A percentile compares a stretch with the other conserved stretches of the same genome.
Conservation (phyloP, 2,888 invertebrate species). For the Amorpha juglandis region DNA sequence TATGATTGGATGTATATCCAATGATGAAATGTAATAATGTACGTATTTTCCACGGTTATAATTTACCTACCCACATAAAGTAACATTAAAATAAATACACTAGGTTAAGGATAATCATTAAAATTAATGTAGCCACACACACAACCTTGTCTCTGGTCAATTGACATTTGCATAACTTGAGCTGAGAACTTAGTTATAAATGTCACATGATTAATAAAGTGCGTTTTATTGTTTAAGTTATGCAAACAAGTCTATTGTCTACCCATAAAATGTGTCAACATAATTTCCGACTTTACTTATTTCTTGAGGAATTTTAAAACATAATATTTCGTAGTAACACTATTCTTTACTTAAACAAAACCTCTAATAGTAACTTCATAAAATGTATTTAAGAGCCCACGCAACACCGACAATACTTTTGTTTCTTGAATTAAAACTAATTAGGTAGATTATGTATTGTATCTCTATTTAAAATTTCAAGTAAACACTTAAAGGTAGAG, state of each 20-base stretch:
- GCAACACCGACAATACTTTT: too few relatives aligned
- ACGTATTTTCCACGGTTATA: not conserved
- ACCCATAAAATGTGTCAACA: not conserved
- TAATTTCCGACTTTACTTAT: not conserved
- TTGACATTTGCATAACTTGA: slow-evolving; percentile 10
- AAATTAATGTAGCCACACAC: not conserved
- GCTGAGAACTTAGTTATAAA: not conserved
- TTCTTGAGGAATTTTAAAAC: not conserved
- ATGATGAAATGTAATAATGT: too few relatives aligned
- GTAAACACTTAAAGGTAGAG: too few relatives aligned
- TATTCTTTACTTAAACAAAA: too few relatives aligned
- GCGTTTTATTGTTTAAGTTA: slow-evolving; percentile 9
- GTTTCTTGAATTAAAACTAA: too few relatives aligned
- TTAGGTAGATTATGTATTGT: too few relatives aligned
- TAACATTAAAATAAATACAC: slow-evolving; percentile 1
- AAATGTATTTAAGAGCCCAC: too few relatives aligned
- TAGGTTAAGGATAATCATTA: slow-evolving; percentile 1
- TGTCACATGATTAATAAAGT: slow-evolving; percentile 1
- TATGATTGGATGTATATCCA: too few relatives aligned
- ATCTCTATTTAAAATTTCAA: too few relatives aligned
- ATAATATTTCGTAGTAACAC: not conserved
- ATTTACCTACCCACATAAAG: not conserved
- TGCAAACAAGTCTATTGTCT: slow-evolving; percentile 6
- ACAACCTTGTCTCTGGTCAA: slow-evolving; percentile 2
- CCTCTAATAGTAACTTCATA: too few relatives aligned